Base-by-base conservation (phyloP, 2,113 vertebrate genomes). In the Malaclemys terrapin region DNA sequence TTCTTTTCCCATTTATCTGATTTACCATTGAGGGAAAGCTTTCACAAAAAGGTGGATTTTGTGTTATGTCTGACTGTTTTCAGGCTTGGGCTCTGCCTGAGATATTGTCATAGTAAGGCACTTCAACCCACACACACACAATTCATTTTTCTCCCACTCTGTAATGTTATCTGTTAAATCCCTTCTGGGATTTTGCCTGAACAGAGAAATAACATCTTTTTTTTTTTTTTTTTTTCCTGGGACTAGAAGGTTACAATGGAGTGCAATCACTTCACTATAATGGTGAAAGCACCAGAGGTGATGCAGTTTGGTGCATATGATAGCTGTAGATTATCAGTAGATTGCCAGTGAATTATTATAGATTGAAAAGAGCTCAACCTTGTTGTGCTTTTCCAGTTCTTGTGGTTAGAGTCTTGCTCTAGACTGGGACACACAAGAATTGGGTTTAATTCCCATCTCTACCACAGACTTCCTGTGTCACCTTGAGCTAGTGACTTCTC, bases 171-270 rank as follows among this genome's bases (percentile, higher is more conserved):
- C 31, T 65, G 31, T 65, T n/a, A 65, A 65, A 65, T 31, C 7
- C 13, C 83, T 94, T 92, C 89, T 95, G 88, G 82, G 86, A 47
- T 93, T 65, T 65, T 65, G 50, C 42, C 62, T 78, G 85, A 86
- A 82, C 52, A 82, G 87, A 84, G 88, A 88, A 93, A 35, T 75
- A 89, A 84, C 84, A 52, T 87, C 81, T 93, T 59, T 90, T 45
- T 45, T 45, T 45, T 42, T 42, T 42, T 42, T 42, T 42, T 13
- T 96, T 91, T 50, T 82, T 20, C 72, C 27, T 87, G 42, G 72
- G 54, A 92, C 42, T 24, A 35, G 25, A 92, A 89, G 31, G 31
- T 79, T 90, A 6, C 78, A 80, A 49, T 45, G 87, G 69, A 69
- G 47, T 6, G 91, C 91, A 92, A 91, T 54, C 53, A 57, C 38